phyloP scores from a whole-genome alignment of 2,797 vertebrate genomes.

The Acanthurus tractus region DNA sequence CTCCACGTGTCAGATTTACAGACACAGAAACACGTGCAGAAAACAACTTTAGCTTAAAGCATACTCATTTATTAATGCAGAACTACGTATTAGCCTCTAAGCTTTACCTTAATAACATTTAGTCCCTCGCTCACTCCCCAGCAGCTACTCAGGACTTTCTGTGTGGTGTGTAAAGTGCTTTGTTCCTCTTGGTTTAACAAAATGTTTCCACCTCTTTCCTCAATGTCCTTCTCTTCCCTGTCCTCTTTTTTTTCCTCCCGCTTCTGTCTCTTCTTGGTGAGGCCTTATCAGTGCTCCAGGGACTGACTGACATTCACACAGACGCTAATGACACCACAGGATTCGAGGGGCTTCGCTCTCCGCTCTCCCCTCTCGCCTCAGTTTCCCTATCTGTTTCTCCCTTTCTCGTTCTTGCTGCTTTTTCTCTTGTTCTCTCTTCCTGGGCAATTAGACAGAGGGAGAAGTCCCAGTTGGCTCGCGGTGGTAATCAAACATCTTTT shows the following conservation, averaged over 20 bases:
- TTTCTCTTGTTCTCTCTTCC: constrained; percentile 81
- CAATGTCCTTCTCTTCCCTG: constrained; percentile 36
- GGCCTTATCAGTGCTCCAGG: constrained; percentile 77
- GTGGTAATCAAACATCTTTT: constrained; percentile 89
- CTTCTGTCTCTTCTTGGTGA: constrained; percentile 30
- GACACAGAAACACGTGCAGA: too few relatives aligned
- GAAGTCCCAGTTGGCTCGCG: constrained; percentile 82
- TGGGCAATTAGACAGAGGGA: constrained; percentile 84
- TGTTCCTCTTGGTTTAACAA: constrained; percentile 36
- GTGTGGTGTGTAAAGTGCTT: constrained; percentile 11
- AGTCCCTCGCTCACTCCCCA: neutral
- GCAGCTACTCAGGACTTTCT: constrained; percentile 21
- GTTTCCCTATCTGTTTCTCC: constrained; percentile 71
- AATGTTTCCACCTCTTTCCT: constrained; percentile 31
- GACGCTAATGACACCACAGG: constrained; percentile 74
- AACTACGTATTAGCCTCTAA: neutral
- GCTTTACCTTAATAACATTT: neutral
- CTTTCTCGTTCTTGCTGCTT: constrained; percentile 68
- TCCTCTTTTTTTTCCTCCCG: constrained; percentile 17
- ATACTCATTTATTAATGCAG: neutral
- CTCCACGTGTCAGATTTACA: too few relatives aligned
- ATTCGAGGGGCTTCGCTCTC: constrained; percentile 58
- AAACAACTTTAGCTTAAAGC: too few relatives aligned
- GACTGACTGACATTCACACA: constrained; percentile 81
- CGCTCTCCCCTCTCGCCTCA: constrained; percentile 49